Evolutionary conservation across 2,797 vertebrate species (phyloP).

Genomic region (Sarcophilus harrisii): DNA sequence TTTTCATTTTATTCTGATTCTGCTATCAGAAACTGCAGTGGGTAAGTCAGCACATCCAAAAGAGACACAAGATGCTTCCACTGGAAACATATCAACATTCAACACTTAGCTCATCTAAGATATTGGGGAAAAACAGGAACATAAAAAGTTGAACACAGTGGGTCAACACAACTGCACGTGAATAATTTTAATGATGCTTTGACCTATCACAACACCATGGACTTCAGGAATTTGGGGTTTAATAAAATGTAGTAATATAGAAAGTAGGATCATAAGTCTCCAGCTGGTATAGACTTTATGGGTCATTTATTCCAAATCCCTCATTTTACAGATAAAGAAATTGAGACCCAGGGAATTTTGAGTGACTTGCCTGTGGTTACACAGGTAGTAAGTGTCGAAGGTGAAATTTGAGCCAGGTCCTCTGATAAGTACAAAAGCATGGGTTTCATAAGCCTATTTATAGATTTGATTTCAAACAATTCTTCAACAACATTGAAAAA

Average conservation of each 20-base stretch:
- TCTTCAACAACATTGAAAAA: constrained; percentile 83
- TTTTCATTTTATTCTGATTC: constrained; percentile 14
- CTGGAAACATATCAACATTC: neutral
- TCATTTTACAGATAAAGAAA: neutral
- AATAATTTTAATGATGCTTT: constrained; percentile 76
- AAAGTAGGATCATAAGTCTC: constrained; percentile 66
- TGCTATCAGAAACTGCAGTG: constrained; percentile 3
- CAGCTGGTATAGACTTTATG: neutral
- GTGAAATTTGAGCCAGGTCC: neutral
- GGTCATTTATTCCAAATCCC: neutral
- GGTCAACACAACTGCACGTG: constrained; percentile 76
- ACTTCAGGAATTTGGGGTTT: constrained; percentile 80
- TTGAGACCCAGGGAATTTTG: neutral
- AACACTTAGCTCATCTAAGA: neutral
- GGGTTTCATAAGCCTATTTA: constrained; percentile 78
- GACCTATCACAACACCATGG: constrained; percentile 79
- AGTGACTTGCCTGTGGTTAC: neutral
- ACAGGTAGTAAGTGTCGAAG: neutral
- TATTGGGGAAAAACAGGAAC: constrained; percentile 71
- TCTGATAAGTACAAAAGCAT: constrained; percentile 59
- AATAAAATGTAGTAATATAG: constrained; percentile 81
- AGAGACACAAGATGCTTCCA: neutral
- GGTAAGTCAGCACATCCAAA: constrained; percentile 10
- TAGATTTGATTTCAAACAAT: constrained; percentile 81
- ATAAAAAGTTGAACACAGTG: constrained; percentile 68